phyloP scores from a whole-genome alignment of 2,113 vertebrate species.

The Mesocricetus auratus region DNA sequence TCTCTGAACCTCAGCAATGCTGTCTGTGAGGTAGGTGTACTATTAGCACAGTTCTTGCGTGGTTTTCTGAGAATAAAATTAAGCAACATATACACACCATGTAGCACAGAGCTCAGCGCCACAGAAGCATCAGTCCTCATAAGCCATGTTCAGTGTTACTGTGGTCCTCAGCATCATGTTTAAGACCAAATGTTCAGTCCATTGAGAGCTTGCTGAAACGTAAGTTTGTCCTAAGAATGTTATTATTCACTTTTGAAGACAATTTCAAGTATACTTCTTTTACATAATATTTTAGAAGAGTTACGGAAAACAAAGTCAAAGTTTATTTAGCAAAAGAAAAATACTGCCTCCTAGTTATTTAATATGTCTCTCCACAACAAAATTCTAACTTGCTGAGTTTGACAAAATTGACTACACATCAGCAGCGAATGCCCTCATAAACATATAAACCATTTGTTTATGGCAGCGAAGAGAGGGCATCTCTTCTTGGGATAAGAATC shows the following conservation, averaged over 20 bases:
- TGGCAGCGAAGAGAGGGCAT: background rate
- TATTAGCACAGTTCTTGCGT: background rate
- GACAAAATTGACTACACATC: constrained; percentile 5
- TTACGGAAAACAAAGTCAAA: constrained; percentile 5
- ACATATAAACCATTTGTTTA: background rate
- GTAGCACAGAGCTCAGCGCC: background rate
- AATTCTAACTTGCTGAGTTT: background rate
- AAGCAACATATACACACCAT: background rate
- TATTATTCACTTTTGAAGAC: background rate
- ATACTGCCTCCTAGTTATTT: constrained; percentile 17
- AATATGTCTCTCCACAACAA: background rate
- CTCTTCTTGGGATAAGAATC: background rate
- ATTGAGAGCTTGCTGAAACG: background rate
- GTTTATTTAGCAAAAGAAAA: background rate
- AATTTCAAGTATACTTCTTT: constrained; percentile 19
- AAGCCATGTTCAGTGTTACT: background rate
- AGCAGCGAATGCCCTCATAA: background rate
- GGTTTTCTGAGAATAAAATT: background rate
- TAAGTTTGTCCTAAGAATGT: background rate
- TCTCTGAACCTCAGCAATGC: background rate
- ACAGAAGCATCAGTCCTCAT: background rate
- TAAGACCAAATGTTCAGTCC: background rate
- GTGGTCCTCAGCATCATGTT: background rate
- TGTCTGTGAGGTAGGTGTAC: background rate
- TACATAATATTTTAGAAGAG: constrained; percentile 1